A percentile compares a stretch with the other conserved stretches of the same genome.
phyloP scores from a whole-genome alignment of 2,797 vertebrate species.

The Parauchenoglanis punctatus region DNA sequence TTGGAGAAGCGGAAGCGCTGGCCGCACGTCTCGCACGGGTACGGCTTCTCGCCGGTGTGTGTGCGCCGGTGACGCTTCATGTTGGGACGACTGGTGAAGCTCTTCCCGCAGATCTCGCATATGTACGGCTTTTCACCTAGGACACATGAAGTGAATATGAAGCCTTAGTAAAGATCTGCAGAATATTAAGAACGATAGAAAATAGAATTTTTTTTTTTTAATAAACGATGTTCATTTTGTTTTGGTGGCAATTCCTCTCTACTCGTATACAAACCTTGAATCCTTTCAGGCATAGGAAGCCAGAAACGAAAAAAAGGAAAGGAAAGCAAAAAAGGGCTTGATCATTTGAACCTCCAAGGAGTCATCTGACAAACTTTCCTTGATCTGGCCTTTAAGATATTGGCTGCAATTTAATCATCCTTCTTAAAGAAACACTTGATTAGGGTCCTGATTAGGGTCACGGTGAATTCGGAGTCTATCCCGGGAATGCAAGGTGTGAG shows the following conservation, averaged over 20 bases:
- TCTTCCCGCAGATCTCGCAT: slow-evolving; percentile 97
- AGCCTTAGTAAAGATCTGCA: not conserved
- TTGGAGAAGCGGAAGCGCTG: slow-evolving; percentile 96
- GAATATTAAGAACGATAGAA: not conserved
- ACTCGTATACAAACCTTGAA: not conserved
- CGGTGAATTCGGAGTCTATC: not conserved
- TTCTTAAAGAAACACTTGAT: not conserved
- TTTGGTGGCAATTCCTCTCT: not conserved
- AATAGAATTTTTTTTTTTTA: not conserved
- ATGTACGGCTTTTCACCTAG: slow-evolving; percentile 97
- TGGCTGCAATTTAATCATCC: not conserved
- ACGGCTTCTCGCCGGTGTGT: slow-evolving; percentile 94
- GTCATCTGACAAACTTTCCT: not conserved
- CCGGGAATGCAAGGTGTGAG: not conserved
- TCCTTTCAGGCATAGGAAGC: not conserved
- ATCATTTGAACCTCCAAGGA: not conserved
- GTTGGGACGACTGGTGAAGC: slow-evolving; percentile 97
- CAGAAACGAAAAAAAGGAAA: not conserved
- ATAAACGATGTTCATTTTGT: not conserved
- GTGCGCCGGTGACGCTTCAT: slow-evolving; percentile 97
- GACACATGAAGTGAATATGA: not conserved
- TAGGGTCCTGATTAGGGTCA: not conserved
- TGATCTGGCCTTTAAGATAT: not conserved
- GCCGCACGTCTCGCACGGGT: slow-evolving; percentile 90
- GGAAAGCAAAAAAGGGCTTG: not conserved